Base-by-base conservation (phyloP, 2,113 vertebrate genomes). In the Macrotus californicus region DNA sequence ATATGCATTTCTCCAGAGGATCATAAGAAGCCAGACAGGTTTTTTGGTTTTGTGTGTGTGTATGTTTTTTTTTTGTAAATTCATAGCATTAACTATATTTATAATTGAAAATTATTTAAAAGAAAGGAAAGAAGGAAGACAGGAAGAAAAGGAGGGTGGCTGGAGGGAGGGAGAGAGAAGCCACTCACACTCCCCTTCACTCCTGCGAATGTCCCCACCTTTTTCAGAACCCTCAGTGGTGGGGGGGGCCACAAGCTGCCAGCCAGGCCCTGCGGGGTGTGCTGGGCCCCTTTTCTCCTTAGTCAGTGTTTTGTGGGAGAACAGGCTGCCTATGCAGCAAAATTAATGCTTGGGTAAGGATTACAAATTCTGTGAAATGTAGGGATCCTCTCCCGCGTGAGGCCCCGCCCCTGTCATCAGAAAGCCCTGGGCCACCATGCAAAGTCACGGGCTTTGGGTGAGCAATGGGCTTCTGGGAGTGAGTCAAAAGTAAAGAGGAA, bases 311-410 rank as follows among this genome's bases (percentile, higher is more conserved):
- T 39, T 61, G 66, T 36, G 39, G 86, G 81, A 73, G 24, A 34
- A n/a, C 24, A 75, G 56, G 39, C 36, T 75, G 81, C 81, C 50
- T 41, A 72, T 1, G 11, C 73, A 91, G 95, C 93, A 91, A 41
- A 89, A 84, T 66, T 67, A 61, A 43, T 34, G 86, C 93, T 41
- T 52, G 69, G 39, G 29, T 89, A 81, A 91, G 80, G 83, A 24
- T 21, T 56, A 7, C 4, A 22, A 5, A 21, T 76, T 64, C 66
- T 59, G 41, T 79, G 50, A 80, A 61, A 59, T 0, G 59, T 12
- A 6, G 0, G 1, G 3, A 6, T 31, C 3, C 16, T 75, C 36
- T 61, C 77, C 46, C 0, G 3, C 19, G 43, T 18, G 21, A 14
- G 48, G 29, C 7, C 61, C 34, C 21, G 19, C 12, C 36, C 34